Conservation (phyloP, 2,888 invertebrate species). For the Lagria hirta region DNA sequence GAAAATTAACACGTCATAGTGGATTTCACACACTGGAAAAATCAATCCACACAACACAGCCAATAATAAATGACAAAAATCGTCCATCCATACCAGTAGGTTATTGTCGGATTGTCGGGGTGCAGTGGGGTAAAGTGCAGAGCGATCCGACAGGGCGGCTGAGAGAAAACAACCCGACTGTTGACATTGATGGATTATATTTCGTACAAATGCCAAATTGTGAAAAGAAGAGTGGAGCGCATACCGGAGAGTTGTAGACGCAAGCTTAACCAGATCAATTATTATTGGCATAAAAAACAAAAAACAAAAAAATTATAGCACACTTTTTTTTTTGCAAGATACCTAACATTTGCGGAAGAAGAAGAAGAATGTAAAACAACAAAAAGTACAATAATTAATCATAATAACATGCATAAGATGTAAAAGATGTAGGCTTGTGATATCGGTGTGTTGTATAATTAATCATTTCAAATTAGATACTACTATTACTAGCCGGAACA, state of each 20-base stretch:
- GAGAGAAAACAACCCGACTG: conserved; percentile 57
- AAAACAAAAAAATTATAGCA: too few species aligned
- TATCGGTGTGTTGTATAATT: conserved; percentile 39
- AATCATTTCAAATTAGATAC: conserved; percentile 49
- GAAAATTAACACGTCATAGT: conserved; percentile 53
- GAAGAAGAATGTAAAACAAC: too few species aligned
- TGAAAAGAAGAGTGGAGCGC: conserved; percentile 56
- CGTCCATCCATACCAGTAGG: conserved; percentile 56
- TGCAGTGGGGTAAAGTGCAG: conserved; percentile 38
- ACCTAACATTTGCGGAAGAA: too few species aligned
- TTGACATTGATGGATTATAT: conserved; percentile 58
- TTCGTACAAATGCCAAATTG: conserved; percentile 59
- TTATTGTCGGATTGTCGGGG: conserved; percentile 51
- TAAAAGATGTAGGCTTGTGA: conserved; percentile 30
- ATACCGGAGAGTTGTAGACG: conserved; percentile 50
- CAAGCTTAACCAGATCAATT: conserved; percentile 51
- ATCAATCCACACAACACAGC: conserved; percentile 51
- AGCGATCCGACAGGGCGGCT: conserved; percentile 42
- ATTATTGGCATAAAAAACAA: conserved; percentile 36
- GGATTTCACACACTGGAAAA: conserved; percentile 50
- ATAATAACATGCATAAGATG: conserved; percentile 18
- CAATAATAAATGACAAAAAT: conserved; percentile 57
- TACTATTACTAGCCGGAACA: conserved; percentile 42
- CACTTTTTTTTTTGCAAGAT: too few species aligned
- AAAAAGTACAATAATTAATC: conserved; percentile 29